Evolutionary conservation across 1,140 invertebrate species (phyloP).

Genomic region (Tetramorium alpestre): DNA sequence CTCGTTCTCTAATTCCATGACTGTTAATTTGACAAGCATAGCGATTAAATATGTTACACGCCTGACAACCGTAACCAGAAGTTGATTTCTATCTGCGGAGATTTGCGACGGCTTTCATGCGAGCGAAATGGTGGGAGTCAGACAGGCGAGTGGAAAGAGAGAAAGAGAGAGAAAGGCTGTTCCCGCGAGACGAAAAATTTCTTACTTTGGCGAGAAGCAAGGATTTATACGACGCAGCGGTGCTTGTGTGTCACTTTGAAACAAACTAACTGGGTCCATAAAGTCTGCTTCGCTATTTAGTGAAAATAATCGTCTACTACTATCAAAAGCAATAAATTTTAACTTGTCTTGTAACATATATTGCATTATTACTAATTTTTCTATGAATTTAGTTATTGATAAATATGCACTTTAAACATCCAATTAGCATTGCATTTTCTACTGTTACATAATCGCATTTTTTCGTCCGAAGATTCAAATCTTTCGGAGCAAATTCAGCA

Average conservation of each 20-base stretch:
- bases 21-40: conserved; percentile 53
- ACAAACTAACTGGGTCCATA: conserved; percentile 18
- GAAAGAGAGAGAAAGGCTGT: neutral
- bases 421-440: neutral
- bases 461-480: neutral
- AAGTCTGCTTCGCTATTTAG: conserved; percentile 11
- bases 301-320: neutral
- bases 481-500: neutral
- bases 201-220: conserved; percentile 30
- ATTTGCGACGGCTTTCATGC: conserved; percentile 48
- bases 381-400: neutral
- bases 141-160: neutral
- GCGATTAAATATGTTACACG: conserved; percentile 42
- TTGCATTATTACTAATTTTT: neutral
- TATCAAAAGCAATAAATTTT: neutral
- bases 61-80: conserved; percentile 41
- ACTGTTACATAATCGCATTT: neutral
- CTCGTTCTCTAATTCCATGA: conserved; percentile 18
- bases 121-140: neutral
- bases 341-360: neutral
- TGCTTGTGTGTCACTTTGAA: conserved; percentile 27
- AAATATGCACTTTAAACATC: neutral
- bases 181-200: conserved; percentile 51
- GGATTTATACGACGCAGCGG: conserved; percentile 33
- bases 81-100: conserved; percentile 50